phyloP scores from a whole-genome alignment of 2,797 vertebrate species.

The Premnoplex brunnescens region DNA sequence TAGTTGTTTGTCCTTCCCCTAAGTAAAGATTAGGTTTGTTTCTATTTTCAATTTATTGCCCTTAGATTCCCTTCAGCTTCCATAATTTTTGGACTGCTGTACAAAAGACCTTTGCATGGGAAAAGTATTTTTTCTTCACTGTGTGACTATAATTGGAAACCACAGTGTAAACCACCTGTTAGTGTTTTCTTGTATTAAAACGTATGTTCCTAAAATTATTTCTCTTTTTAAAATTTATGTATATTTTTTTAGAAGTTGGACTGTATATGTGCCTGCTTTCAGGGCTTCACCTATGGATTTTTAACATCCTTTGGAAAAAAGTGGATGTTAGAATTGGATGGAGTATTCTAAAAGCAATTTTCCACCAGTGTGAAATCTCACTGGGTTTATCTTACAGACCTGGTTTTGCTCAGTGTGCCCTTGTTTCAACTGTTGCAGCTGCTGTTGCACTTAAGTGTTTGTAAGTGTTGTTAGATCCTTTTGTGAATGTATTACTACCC shows the following conservation, averaged over 20 bases:
- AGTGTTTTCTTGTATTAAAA: not conserved
- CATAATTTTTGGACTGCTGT: not conserved
- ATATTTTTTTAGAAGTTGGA: not conserved
- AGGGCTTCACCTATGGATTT: not conserved
- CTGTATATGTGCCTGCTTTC: not conserved
- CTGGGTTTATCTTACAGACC: not conserved
- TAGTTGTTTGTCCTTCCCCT: not conserved
- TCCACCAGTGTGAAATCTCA: not conserved
- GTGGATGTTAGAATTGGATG: not conserved
- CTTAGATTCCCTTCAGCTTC: not conserved
- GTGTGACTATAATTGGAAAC: not conserved
- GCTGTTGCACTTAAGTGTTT: not conserved
- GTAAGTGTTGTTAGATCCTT: not conserved
- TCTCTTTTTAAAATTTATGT: fast-evolving
- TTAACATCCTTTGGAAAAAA: not conserved
- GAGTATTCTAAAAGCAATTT: not conserved
- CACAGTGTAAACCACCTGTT: not conserved
- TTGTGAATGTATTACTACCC: not conserved
- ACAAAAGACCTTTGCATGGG: not conserved
- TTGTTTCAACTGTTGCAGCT: not conserved
- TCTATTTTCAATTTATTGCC: not conserved
- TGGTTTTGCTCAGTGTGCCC: not conserved
- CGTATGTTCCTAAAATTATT: not conserved
- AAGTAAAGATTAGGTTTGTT: not conserved
- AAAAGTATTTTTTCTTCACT: not conserved